Percentiles rank a stretch among this genome's conserved stretches.
Evolutionary conservation across 2,888 invertebrate genomes (phyloP).

Genomic region (Plagodis pulveraria): DNA sequence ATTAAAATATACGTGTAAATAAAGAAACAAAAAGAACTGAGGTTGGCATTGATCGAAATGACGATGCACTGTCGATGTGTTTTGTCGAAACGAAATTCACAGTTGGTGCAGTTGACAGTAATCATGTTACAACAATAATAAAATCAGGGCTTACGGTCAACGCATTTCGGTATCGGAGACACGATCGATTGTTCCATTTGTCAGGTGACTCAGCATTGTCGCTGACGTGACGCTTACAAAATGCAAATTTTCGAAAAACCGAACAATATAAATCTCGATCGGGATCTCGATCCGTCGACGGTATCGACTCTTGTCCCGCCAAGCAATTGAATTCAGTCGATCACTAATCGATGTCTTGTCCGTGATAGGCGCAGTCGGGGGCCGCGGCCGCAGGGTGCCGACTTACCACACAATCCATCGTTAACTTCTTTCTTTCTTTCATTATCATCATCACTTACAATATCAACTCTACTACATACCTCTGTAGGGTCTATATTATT

Average conservation of each 20-base stretch:
- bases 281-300: constrained; percentile 76
- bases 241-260: constrained; percentile 82
- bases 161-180: constrained; percentile 77
- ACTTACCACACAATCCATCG: constrained; percentile 86
- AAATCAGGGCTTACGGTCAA: constrained; percentile 80
- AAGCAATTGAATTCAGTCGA: constrained; percentile 85
- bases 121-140: constrained; percentile 79
- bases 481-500: constrained; percentile 69
- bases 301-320: constrained; percentile 80
- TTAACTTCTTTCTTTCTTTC: constrained; percentile 84
- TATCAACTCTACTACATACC: constrained; percentile 70
- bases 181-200: constrained; percentile 80
- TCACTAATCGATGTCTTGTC: constrained; percentile 85
- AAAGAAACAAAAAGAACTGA: constrained; percentile 23
- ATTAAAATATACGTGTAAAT: constrained; percentile 46
- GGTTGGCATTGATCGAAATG: constrained; percentile 34
- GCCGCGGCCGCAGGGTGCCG: constrained; percentile 84
- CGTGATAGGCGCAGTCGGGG: constrained; percentile 84
- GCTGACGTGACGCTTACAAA: constrained; percentile 82
- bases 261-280: constrained; percentile 81
- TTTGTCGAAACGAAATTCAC: constrained; percentile 59
- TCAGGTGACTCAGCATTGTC: constrained; percentile 83
- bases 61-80: constrained; percentile 56
- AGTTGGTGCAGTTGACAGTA: constrained; percentile 75
- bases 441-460: constrained; percentile 71